Percentiles rank a stretch among this genome's conserved stretches.
Conservation (phyloP, 2,113 vertebrate species). For the Pavo muticus region DNA sequence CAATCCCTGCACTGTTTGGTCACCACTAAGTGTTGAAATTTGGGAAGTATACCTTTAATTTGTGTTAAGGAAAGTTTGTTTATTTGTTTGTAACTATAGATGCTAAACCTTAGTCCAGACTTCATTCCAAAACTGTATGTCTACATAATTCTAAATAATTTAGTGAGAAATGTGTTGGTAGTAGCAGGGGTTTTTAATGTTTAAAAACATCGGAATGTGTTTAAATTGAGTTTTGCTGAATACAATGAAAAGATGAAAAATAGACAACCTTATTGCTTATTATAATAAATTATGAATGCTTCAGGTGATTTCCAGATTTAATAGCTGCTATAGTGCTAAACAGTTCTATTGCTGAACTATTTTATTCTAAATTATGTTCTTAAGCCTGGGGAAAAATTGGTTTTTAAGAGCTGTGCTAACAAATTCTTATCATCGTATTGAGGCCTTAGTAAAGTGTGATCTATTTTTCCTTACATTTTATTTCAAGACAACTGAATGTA, state of each 20-base stretch:
- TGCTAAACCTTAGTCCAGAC: neutral
- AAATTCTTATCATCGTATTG: neutral
- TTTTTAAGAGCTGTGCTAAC: neutral
- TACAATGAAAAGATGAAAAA: neutral
- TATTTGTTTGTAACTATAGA: neutral
- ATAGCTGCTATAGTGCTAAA: neutral
- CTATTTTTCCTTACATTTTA: neutral
- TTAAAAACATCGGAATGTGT: neutral
- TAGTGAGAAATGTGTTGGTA: neutral
- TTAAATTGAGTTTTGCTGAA: neutral
- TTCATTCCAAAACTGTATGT: neutral
- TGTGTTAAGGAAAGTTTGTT: neutral
- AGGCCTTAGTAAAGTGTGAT: neutral
- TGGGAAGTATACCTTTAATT: neutral
- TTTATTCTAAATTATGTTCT: neutral
- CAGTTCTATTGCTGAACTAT: neutral
- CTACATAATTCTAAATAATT: neutral
- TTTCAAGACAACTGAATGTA: neutral
- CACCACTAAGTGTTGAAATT: neutral
- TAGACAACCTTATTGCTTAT: neutral
- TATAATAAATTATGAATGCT: neutral
- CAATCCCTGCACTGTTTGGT: neutral
- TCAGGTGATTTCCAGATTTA: neutral
- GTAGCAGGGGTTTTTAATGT: neutral
- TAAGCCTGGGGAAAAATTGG: neutral